phyloP scores from a whole-genome alignment of 2,888 invertebrate species.

The Metalampra italica region DNA sequence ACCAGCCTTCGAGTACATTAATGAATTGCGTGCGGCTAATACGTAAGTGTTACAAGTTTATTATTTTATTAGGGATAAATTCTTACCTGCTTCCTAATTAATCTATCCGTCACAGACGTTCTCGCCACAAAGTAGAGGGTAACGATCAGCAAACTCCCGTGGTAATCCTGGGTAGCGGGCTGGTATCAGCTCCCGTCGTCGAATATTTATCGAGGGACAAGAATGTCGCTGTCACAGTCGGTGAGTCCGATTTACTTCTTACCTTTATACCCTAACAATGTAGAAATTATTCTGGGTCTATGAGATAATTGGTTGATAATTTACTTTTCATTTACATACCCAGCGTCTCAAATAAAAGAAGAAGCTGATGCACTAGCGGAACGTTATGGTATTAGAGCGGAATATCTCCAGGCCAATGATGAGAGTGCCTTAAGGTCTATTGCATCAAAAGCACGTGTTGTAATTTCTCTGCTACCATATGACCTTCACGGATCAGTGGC shows the following conservation, averaged over 20 bases:
- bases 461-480: conserved; percentile 94
- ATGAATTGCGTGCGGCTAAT: conserved; percentile 86
- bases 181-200: conserved; percentile 95
- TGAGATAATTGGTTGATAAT: no score
- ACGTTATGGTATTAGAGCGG: conserved; percentile 87
- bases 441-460: conserved; percentile 85
- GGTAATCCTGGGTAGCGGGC: conserved; percentile 96
- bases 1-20: conserved; percentile 96
- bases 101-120: conserved; percentile 43
- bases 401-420: conserved; percentile 90
- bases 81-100: not conserved
- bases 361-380: conserved; percentile 91
- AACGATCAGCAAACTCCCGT: conserved; percentile 83
- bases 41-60: conserved; percentile 59
- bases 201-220: conserved; percentile 94
- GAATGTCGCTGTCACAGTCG: conserved; percentile 89
- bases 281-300: no score
- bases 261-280: no score
- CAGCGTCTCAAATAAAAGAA: conserved; percentile 89
- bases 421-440: conserved; percentile 83
- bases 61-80: not conserved
- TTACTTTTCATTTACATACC: no score
- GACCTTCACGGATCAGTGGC: conserved; percentile 92
- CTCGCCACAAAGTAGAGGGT: conserved; percentile 85
- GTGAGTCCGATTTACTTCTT: conserved; percentile 41